A percentile compares a stretch with the other conserved stretches of the same genome.
Conservation (phyloP, 2,888 invertebrate genomes). For the Platynereis dumerilii region DNA sequence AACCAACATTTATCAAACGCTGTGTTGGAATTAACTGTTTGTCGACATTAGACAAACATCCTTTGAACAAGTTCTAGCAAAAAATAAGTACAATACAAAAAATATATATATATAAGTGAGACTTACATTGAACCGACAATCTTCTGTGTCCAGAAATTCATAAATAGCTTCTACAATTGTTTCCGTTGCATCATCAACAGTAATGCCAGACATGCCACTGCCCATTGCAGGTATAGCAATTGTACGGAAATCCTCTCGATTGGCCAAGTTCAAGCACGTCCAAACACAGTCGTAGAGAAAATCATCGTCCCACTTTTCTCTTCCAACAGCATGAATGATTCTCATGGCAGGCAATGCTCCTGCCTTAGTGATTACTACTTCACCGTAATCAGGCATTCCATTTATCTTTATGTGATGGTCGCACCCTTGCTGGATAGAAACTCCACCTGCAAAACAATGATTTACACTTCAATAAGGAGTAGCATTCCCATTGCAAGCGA, state of each 20-base stretch:
- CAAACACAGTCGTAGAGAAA: constrained; percentile 1
- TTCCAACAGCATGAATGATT: constrained; percentile 41
- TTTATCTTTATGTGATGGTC: neutral
- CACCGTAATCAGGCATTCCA: constrained; percentile 28
- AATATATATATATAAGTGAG: too few relatives aligned
- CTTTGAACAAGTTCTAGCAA: too few relatives aligned
- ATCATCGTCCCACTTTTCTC: constrained; percentile 17
- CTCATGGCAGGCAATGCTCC: constrained; percentile 39
- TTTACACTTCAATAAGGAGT: too few relatives aligned
- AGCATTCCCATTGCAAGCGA: too few relatives aligned
- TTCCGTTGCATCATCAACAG: neutral
- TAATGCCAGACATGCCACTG: neutral
- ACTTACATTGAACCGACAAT: too few relatives aligned
- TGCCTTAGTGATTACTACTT: constrained; percentile 40
- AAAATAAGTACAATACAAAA: too few relatives aligned
- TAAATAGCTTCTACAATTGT: neutral
- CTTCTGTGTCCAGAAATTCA: neutral
- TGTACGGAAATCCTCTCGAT: neutral
- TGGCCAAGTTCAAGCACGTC: neutral
- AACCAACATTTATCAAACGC: too few relatives aligned
- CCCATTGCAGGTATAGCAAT: neutral
- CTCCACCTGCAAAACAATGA: too few relatives aligned
- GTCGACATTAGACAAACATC: too few relatives aligned
- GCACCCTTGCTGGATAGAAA: neutral
- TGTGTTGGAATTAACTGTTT: too few relatives aligned